Evolutionary conservation across 1,140 invertebrate genomes (phyloP), one percentile per base, ranked within the genome.

Genomic region (Trypoxylus dichotomus): DNA sequence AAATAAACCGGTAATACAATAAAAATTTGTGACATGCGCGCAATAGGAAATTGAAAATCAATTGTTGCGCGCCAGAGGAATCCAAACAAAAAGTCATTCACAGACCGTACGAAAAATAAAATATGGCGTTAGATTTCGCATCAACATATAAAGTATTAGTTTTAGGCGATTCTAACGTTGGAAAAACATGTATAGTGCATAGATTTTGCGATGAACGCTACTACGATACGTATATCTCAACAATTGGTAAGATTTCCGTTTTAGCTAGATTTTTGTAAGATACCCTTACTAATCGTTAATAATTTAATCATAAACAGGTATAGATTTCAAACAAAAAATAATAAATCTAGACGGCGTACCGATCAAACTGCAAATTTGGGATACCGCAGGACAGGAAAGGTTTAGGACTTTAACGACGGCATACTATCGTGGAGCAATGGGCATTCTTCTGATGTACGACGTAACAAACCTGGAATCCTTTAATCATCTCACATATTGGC

Each of bases 241-340:
- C 95, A 76, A 95, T 97, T 88, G 95, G 95, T 96, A 87, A 93
- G 92, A 87, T 37, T 60, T 79, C n/a, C 58, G 42, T 19, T 32
- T 15, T 21, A 5, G 3, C 32, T 37, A 5, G 5, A 7, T 37
- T 37, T 37, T 37, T 37, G 5, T 37, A 37, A 5, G 10, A 41
- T 10, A 32, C 63, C 37, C 75, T 76, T 77, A 74, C 15, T 47
- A 19, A 21, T n/a, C 8, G 13, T 41, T 27, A 24, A 15, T 78
- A 37, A 77, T 37, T 11, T 25, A 8, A 13, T 75, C 37, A 76
- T 1, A 81, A 81, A 21, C 58, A 84, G 94, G 94, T 80, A 95
- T 96, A 84, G 95, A 96, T 88, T 96, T 96, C 85, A 96, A 96
- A 88, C 94, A 96, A 86, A 96, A 96, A 87, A 94, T 95, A 77